Conservation (phyloP, 2,797 vertebrate species). For the Cyclopterus lumpus region DNA sequence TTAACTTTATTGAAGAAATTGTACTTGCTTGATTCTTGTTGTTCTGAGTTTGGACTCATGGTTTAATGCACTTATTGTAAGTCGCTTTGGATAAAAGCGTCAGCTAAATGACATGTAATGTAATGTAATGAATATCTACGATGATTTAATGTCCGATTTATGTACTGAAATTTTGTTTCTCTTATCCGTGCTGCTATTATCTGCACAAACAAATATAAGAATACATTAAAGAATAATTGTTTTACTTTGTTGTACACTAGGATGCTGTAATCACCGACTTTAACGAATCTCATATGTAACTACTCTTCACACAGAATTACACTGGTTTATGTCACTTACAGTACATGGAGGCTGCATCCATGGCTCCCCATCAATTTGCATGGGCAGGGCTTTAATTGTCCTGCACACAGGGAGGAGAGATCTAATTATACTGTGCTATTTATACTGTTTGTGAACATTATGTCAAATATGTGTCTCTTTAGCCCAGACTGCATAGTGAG, state of each 20-base stretch:
- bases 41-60: too few relatives aligned
- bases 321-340: conserved; percentile 77
- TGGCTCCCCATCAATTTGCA: conserved; percentile 97
- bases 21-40: too few relatives aligned
- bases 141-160: background rate
- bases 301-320: background rate
- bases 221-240: background rate
- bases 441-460: background rate
- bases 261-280: background rate
- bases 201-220: conserved; percentile 4
- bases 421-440: background rate
- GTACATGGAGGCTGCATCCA: conserved; percentile 97
- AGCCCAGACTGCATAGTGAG: background rate
- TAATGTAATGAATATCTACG: too few relatives aligned
- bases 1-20: too few relatives aligned
- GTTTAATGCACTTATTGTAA: too few relatives aligned
- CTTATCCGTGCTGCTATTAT: background rate
- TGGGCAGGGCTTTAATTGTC: conserved; percentile 91
- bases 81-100: too few relatives aligned
- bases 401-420: conserved; percentile 69
- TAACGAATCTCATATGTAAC: background rate
- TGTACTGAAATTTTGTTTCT: background rate
- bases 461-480: conserved; percentile 6
- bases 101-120: too few relatives aligned
- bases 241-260: background rate